These are phyloP conservation scores for Tyto alba DNA, from an alignment of 2,113 vertebrate genomes.

Conservation along the genomic window DNA sequence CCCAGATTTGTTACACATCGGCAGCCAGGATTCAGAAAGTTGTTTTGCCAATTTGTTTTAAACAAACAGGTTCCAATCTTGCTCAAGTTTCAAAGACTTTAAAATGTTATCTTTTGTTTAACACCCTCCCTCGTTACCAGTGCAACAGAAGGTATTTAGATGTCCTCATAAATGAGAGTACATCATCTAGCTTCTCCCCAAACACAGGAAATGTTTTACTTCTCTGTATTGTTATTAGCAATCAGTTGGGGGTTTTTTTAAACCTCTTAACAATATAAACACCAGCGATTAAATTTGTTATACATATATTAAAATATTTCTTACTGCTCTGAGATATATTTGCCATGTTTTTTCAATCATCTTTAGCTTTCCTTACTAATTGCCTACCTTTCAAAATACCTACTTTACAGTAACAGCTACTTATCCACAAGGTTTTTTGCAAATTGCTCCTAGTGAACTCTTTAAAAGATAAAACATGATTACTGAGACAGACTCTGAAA, in stretches of 20 bases:
- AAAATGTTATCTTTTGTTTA: neutral
- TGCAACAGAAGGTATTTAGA: fast-evolving
- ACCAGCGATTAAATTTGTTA: neutral
- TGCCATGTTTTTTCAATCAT: neutral
- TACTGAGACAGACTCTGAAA: neutral
- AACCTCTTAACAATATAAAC: neutral
- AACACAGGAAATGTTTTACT: neutral
- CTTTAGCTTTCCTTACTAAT: neutral
- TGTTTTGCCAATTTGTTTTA: neutral
- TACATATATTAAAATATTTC: neutral
- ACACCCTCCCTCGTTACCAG: neutral
- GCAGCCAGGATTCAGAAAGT: neutral
- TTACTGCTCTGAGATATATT: neutral
- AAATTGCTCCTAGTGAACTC: neutral
- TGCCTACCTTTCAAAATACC: neutral
- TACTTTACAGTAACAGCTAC: neutral
- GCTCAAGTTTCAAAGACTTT: neutral
- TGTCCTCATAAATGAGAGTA: neutral
- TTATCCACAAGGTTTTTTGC: neutral
- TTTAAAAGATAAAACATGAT: neutral
- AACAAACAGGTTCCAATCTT: neutral
- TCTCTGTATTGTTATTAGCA: neutral
- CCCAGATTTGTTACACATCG: neutral
- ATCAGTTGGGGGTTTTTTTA: neutral
- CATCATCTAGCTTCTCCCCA: neutral